Conservation (phyloP, 2,797 vertebrate species). For the Oreortyx pictus region DNA sequence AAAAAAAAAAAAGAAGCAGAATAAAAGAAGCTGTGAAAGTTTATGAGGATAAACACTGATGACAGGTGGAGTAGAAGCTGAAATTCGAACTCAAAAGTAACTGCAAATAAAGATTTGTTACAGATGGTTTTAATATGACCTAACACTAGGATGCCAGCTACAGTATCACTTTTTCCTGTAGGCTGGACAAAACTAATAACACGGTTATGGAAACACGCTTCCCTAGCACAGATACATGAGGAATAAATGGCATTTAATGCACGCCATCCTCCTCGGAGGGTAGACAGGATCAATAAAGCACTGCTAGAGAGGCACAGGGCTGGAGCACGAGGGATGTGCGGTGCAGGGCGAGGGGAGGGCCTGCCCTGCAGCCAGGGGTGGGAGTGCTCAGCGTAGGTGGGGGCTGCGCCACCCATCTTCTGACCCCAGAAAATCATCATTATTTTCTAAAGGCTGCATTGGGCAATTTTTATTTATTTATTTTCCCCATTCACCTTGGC, state of each 20-base stretch:
- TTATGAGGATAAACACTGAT: slow-evolving; percentile 74
- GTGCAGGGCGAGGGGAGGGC: no score
- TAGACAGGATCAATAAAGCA: rapidly evolving
- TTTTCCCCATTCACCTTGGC: no score
- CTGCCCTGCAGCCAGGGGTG: neutral
- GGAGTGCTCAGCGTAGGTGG: neutral
- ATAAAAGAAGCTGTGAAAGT: slow-evolving; percentile 70
- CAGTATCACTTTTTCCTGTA: slow-evolving; percentile 50
- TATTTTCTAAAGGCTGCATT: neutral
- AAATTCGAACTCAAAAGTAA: slow-evolving; percentile 77
- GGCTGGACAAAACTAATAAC: slow-evolving; percentile 59
- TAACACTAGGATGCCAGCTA: slow-evolving; percentile 50
- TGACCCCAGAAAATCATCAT: neutral
- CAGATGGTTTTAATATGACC: slow-evolving; percentile 79
- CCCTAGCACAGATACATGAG: neutral
- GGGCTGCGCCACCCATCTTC: neutral
- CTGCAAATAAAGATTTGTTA: slow-evolving; percentile 78
- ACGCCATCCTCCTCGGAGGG: neutral
- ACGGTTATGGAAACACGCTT: slow-evolving; percentile 32
- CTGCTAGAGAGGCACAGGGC: neutral
- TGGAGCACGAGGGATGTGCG: neutral
- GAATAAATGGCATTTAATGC: neutral
- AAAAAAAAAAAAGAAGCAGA: neutral
- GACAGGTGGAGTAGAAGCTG: slow-evolving; percentile 79
- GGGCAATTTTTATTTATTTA: neutral